Evolutionary conservation across 92 coral and sea anemone genomes (phyloP).

Genomic region (Siderastrea siderea): DNA sequence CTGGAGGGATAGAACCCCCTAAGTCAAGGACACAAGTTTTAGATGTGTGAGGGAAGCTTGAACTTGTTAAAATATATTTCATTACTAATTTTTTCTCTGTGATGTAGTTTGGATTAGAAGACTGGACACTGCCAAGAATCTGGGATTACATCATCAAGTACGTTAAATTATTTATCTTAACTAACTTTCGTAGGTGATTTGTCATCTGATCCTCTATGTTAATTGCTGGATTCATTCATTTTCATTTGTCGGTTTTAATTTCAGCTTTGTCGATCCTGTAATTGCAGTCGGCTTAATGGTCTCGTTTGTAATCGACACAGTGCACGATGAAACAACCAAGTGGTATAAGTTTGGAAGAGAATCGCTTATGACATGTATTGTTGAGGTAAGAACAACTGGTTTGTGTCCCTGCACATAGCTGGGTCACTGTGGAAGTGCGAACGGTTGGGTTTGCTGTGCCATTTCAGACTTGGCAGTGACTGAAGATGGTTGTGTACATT

Average conservation of each 20-base stretch:
- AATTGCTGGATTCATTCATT: not conserved
- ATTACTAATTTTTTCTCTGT: not conserved
- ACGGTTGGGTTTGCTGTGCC: not conserved
- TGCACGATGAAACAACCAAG: conserved; percentile 17
- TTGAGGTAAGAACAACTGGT: conserved; percentile 61
- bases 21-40: no score
- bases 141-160: conserved; percentile 88
- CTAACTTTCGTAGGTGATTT: not conserved
- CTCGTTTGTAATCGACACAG: conserved; percentile 72
- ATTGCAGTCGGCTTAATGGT: conserved; percentile 65
- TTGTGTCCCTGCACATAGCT: not conserved
- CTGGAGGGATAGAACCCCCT: no score
- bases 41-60: not conserved
- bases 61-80: not conserved
- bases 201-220: no score
- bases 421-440: no score
- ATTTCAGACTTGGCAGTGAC: no score
- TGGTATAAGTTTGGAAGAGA: conserved; percentile 77
- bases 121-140: conserved; percentile 83
- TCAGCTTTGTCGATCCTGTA: conserved; percentile 77
- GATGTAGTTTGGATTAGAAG: conserved; percentile 85
- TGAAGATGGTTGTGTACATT: no score
- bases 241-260: not conserved
- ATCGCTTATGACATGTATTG: conserved; percentile 74
- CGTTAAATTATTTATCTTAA: conserved; percentile 14